Percentiles rank a stretch among this genome's conserved stretches.
Conservation (phyloP, 2,888 invertebrate species). For the Drosophila stalkeri region DNA sequence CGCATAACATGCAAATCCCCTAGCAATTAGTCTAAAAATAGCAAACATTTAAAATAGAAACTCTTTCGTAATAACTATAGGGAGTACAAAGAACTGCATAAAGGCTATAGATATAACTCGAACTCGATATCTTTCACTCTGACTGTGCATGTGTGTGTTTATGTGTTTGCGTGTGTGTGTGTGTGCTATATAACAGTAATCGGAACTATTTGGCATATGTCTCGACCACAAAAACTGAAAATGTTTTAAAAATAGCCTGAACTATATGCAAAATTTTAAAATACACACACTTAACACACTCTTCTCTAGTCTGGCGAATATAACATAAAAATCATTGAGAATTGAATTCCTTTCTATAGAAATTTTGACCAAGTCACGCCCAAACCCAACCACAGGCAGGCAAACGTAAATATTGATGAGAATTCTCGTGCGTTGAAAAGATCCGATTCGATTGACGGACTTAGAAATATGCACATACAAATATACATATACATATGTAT, state of each 20-base stretch:
- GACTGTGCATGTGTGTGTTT: neutral
- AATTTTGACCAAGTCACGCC: conserved; percentile 37
- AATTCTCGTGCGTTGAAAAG: conserved; percentile 23
- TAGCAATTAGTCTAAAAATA: conserved; percentile 64
- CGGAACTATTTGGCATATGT: conserved; percentile 49
- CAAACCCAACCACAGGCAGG: neutral
- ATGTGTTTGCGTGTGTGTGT: neutral
- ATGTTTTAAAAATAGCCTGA: conserved; percentile 67
- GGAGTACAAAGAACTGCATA: conserved; percentile 31
- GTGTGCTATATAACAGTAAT: conserved; percentile 50
- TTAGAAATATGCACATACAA: neutral
- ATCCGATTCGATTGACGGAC: conserved; percentile 33
- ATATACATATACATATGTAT: neutral
- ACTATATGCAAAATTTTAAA: conserved; percentile 55
- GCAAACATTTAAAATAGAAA: conserved; percentile 42
- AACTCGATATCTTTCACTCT: conserved; percentile 17
- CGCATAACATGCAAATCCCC: conserved; percentile 40
- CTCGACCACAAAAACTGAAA: conserved; percentile 37
- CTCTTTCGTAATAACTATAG: conserved; percentile 65
- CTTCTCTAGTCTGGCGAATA: conserved; percentile 24
- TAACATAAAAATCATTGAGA: conserved; percentile 36
- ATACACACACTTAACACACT: conserved; percentile 42
- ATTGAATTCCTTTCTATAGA: conserved; percentile 6
- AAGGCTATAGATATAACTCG: conserved; percentile 37
- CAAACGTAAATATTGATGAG: conserved; percentile 56